Conservation (phyloP, 2,113 vertebrate genomes). For the Cephalopterus ornatus region DNA sequence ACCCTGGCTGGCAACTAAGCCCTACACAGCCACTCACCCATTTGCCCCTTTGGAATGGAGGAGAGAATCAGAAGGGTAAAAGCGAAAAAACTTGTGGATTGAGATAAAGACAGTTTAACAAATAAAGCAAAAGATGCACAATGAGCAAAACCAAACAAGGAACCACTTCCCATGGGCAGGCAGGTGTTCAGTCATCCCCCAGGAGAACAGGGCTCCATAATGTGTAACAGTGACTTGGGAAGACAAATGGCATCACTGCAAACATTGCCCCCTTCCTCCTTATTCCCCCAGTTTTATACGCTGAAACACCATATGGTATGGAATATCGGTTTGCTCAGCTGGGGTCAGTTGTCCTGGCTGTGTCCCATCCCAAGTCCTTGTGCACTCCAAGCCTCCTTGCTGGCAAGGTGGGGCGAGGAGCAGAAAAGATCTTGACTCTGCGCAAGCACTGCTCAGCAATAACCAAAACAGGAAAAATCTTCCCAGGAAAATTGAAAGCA, state of each 20-base stretch:
- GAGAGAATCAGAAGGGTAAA: neutral
- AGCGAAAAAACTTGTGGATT: neutral
- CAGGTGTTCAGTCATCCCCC: neutral
- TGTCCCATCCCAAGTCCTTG: neutral
- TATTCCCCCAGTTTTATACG: neutral
- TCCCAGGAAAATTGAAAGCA: neutral
- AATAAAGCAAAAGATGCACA: neutral
- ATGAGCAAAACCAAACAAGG: neutral
- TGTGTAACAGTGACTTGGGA: neutral
- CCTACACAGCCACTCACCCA: neutral
- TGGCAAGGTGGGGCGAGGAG: neutral
- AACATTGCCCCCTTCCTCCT: neutral
- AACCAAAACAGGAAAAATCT: neutral
- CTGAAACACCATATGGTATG: neutral
- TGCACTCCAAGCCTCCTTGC: neutral
- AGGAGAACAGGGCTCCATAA: neutral
- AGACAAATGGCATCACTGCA: neutral
- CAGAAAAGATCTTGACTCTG: neutral
- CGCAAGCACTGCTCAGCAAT: neutral
- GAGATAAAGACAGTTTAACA: neutral
- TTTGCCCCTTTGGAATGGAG: rapidly evolving
- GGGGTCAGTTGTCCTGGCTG: neutral
- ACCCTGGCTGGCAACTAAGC: neutral
- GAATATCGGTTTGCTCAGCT: neutral
- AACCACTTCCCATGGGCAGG: neutral